A percentile compares a stretch with the other conserved stretches of the same genome.
These are phyloP conservation scores for Zaprionus taronus DNA, from an alignment of 1,140 invertebrate species.

Conservation along the genomic window DNA sequence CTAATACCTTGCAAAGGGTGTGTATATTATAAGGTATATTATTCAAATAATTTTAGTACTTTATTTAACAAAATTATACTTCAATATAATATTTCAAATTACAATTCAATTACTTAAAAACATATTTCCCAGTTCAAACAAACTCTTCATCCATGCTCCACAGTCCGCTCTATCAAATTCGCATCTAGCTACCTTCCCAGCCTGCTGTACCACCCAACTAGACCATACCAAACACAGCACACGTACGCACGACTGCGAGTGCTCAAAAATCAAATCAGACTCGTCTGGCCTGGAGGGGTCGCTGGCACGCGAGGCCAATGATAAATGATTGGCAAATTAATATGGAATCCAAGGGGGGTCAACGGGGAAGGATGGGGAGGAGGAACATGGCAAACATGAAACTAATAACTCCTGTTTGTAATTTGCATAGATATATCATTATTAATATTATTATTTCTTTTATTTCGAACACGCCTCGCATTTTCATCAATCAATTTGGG, in stretches of 20 bases:
- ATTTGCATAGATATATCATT: constrained; percentile 82
- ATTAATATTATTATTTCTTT: constrained; percentile 70
- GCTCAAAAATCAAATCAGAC: constrained; percentile 14
- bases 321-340: constrained; percentile 79
- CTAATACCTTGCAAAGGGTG: no score
- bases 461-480: constrained; percentile 68
- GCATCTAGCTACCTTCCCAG: not conserved
- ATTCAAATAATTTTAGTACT: no score
- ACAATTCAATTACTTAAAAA: not conserved
- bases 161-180: not conserved
- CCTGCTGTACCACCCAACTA: not conserved
- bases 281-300: constrained; percentile 26
- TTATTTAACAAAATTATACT: no score
- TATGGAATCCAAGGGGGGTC: constrained; percentile 51
- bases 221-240: not conserved
- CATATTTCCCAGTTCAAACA: not conserved
- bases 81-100: not conserved
- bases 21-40: no score
- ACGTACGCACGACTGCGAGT: not conserved
- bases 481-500: constrained; percentile 74
- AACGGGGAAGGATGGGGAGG: constrained; percentile 1
- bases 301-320: constrained; percentile 28
- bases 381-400: constrained; percentile 50
- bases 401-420: constrained; percentile 73
- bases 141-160: not conserved